Percentiles rank a stretch among this genome's conserved stretches.
Conservation (phyloP, 2,113 vertebrate species). For the Halichoerus grypus region DNA sequence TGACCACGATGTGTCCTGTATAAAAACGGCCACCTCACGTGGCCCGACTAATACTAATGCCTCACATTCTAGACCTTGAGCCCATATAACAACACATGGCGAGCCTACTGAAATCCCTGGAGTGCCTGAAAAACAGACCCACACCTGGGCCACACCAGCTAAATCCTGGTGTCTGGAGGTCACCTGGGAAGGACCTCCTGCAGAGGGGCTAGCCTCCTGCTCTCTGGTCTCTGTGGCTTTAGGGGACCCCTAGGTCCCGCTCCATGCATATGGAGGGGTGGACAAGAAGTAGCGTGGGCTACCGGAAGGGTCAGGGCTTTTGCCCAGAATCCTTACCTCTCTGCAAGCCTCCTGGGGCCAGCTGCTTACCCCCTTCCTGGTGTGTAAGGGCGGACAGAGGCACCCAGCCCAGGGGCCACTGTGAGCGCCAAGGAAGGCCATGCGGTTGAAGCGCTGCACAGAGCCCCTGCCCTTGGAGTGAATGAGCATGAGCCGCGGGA, state of each 20-base stretch:
- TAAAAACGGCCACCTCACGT: neutral
- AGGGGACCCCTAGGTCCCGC: neutral
- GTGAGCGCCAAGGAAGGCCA: neutral
- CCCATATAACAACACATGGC: neutral
- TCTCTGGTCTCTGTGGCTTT: neutral
- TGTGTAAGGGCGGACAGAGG: neutral
- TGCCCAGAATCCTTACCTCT: neutral
- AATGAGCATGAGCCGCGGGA: neutral
- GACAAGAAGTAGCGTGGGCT: neutral
- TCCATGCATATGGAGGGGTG: neutral
- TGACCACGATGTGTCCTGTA: neutral
- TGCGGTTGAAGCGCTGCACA: neutral
- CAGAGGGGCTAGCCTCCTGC: neutral
- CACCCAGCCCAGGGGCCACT: fast-evolving
- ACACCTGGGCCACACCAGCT: fast-evolving
- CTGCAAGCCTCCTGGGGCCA: too few relatives aligned
- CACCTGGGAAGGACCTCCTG: neutral
- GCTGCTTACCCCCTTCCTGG: neutral
- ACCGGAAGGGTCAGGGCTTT: neutral
- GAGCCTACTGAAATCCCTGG: neutral
- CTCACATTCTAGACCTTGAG: neutral
- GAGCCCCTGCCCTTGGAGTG: neutral
- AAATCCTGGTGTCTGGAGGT: neutral
- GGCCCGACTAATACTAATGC: neutral
- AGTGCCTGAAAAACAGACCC: neutral